Conservation (phyloP, 1,140 invertebrate genomes). For the Pissodes strobi region DNA sequence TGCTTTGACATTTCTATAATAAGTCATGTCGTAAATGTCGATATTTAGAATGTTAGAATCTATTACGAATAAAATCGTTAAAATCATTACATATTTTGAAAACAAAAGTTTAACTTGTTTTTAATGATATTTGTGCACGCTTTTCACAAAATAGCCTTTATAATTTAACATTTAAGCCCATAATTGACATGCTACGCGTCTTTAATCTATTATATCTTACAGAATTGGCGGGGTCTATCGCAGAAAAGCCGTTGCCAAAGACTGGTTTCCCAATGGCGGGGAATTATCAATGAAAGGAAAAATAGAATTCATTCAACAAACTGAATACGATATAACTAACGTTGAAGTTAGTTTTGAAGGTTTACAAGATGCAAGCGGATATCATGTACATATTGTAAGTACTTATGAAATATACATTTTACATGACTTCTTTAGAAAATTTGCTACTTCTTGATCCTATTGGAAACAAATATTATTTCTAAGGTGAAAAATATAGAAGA, state of each 20-base stretch:
- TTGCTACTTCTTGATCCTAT: not conserved
- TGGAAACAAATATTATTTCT: too few relatives aligned
- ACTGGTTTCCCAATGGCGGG: conserved; percentile 85
- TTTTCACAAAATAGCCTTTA: not conserved
- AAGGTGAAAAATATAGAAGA: too few relatives aligned
- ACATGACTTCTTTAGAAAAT: not conserved
- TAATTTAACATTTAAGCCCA: conserved; percentile 11
- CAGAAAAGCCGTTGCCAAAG: conserved; percentile 80
- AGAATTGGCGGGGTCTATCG: conserved; percentile 76
- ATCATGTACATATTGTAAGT: conserved; percentile 81
- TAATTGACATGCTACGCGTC: not conserved
- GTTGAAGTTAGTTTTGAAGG: conserved; percentile 78
- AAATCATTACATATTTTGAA: too few relatives aligned
- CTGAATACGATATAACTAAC: conserved; percentile 81
- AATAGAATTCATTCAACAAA: conserved; percentile 82
- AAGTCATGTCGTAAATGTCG: too few relatives aligned
- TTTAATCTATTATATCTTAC: not conserved
- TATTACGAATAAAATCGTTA: too few relatives aligned
- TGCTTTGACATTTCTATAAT: too few relatives aligned
- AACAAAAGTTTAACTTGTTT: too few relatives aligned
- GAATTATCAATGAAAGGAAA: conserved; percentile 66
- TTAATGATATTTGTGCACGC: too few relatives aligned
- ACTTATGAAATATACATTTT: not conserved
- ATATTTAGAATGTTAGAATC: too few relatives aligned
- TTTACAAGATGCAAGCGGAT: conserved; percentile 70